A percentile compares a stretch with the other conserved stretches of the same genome.
phyloP scores from a whole-genome alignment of 1,140 invertebrate genomes.

The Drosophila pandora region DNA sequence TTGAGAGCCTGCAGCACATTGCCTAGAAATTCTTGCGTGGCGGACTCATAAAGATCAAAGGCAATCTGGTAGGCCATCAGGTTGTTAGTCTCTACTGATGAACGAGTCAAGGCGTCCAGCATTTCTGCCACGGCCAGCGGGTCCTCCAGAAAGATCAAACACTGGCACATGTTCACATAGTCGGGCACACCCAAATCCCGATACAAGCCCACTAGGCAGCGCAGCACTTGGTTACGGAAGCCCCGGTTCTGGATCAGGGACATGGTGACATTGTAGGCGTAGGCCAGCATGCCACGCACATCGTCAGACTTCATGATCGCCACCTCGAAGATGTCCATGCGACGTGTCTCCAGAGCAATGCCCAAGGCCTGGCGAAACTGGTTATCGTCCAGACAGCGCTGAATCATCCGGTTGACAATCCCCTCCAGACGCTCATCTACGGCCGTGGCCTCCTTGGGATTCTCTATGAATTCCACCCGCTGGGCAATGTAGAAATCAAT shows the following conservation, averaged over 20 bases:
- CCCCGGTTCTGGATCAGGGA: constrained; percentile 96
- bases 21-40: constrained; percentile 98
- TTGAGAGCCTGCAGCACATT: constrained; percentile 93
- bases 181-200: constrained; percentile 93
- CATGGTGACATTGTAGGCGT: constrained; percentile 98
- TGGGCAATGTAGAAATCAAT: constrained; percentile 97
- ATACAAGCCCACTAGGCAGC: constrained; percentile 95
- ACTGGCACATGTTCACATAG: constrained; percentile 98
- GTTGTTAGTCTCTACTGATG: constrained; percentile 88
- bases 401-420: constrained; percentile 98
- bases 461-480: constrained; percentile 88
- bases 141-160: constrained; percentile 98
- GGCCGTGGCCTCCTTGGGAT: constrained; percentile 86
- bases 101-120: constrained; percentile 93
- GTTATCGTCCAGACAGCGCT: constrained; percentile 96
- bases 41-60: constrained; percentile 99
- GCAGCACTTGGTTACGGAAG: constrained; percentile 95
- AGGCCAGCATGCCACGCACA: constrained; percentile 94
- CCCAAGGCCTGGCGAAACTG: constrained; percentile 97
- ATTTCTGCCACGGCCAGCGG: constrained; percentile 95
- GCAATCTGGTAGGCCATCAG: constrained; percentile 99
- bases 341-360: constrained; percentile 96
- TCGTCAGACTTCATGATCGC: constrained; percentile 97
- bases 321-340: constrained; percentile 97
- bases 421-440: constrained; percentile 95